These are phyloP conservation scores for Palythoa grandis DNA, from an alignment of 92 coral and sea anemone species.

Conservation along the genomic window DNA sequence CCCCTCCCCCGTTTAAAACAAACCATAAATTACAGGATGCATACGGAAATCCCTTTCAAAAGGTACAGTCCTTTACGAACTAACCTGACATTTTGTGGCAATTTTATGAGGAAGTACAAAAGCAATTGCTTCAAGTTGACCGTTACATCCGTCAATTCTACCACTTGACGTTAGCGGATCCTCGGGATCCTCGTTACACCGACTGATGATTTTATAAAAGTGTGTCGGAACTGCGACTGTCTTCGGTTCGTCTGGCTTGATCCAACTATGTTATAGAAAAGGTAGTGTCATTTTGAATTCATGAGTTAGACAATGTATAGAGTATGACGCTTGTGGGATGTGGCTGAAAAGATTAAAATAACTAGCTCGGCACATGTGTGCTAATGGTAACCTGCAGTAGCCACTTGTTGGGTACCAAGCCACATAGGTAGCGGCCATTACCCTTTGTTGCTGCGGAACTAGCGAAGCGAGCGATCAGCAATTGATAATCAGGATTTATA, in stretches of 20 bases:
- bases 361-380: no score
- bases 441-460: no score
- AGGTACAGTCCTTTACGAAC: background rate
- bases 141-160: conserved; percentile 76
- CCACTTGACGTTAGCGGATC: conserved; percentile 46
- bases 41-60: no score
- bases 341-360: background rate
- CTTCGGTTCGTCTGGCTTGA: conserved; percentile 60
- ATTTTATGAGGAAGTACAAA: conserved; percentile 75
- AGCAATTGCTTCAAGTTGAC: conserved; percentile 86
- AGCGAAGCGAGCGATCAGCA: no score
- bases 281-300: background rate
- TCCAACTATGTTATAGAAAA: conserved; percentile 60
- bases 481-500: no score
- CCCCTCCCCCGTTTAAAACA: no score
- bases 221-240: conserved; percentile 95
- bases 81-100: conserved; percentile 58
- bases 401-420: no score
- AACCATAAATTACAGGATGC: no score
- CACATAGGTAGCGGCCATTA: no score
- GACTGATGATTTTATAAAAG: conserved; percentile 85
- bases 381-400: no score
- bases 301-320: no score
- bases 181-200: conserved; percentile 60
- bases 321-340: no score